Evolutionary conservation across 2,888 invertebrate genomes (phyloP), one percentile per base, ranked within the genome.

Genomic region (Phengaris alcon): DNA sequence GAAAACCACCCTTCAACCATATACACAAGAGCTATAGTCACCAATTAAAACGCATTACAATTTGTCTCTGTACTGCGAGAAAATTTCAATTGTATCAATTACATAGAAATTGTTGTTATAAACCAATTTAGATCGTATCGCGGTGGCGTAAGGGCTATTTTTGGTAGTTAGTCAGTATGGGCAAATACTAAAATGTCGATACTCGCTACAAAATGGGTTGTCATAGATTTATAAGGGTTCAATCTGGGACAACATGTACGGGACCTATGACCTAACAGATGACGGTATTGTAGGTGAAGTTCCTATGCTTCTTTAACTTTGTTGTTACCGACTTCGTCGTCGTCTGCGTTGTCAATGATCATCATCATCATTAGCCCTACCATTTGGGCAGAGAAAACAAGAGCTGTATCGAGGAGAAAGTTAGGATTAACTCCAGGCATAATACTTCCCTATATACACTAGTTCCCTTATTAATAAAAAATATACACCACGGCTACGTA

Each of bases 71-170:
- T 87, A 87, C 87, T 84, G 82, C 84, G 79, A 86, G 87, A 86
- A 87, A 87, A 87, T 84, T 84, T 82, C 85, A 84, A 84, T 84
- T 81, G 82, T 82, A 86, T 85, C 86, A 88, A 85, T 48, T 48
- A 69, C 54, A 52, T 72, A 72, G 64, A 64, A 64, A 64, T 64
- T 12, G 35, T 12, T 64, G 2, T 44, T 10, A 12, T 64, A 6
- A 44, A 6, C 35, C 64, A 64, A 64, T 44, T 64, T 64, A 10
- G 64, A 64, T 44, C 64, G 35, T 64, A 64, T 64, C 64, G 13
- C 35, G 35, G 64, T 6, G 64, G 64, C 64, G 35, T 64, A 44
- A 64, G 64, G 35, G 64, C 2, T 64, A 44, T 35, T 64, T 44
- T 64, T 13, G 13, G 12, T 12, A 12, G 68, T 46, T 68, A 13